Evolutionary conservation across 2,888 invertebrate species (phyloP).

Genomic region (Ornithoptera priamus): DNA sequence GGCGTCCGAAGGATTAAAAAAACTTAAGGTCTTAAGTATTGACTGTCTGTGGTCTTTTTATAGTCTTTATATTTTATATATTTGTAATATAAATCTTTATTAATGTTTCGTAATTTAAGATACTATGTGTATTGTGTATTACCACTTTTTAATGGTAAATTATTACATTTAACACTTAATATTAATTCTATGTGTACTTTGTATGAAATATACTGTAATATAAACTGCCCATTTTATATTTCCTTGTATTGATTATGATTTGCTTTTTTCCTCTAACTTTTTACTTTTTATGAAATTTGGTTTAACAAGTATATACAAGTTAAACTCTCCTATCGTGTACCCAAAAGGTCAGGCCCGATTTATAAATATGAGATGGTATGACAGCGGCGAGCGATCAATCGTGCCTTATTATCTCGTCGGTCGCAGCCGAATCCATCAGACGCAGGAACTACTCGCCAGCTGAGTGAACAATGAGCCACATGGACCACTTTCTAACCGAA

Average conservation of each 20-base stretch:
- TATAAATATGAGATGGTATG: slow-evolving; percentile 45
- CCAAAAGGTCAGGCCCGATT: slow-evolving; percentile 37
- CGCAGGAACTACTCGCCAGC: slow-evolving; percentile 50
- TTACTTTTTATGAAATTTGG: not conserved
- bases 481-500: slow-evolving; percentile 65
- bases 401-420: slow-evolving; percentile 48
- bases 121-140: too few species aligned
- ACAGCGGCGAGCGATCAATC: slow-evolving; percentile 63
- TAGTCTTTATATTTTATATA: too few species aligned
- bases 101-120: too few species aligned
- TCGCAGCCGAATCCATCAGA: slow-evolving; percentile 58
- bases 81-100: too few species aligned
- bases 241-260: not conserved
- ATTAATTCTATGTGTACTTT: too few species aligned
- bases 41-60: slow-evolving; percentile 19
- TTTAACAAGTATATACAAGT: not conserved
- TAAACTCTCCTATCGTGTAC: not conserved
- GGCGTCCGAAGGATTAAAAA: slow-evolving; percentile 46
- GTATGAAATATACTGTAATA: too few species aligned
- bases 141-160: too few species aligned
- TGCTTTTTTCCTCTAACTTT: not conserved
- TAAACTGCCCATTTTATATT: not conserved
- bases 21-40: slow-evolving; percentile 57
- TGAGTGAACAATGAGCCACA: slow-evolving; percentile 69
- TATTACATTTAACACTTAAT: too few species aligned